These are phyloP conservation scores for Naso thynnoides DNA, from an alignment of 2,797 vertebrate genomes.

Conservation along the genomic window DNA sequence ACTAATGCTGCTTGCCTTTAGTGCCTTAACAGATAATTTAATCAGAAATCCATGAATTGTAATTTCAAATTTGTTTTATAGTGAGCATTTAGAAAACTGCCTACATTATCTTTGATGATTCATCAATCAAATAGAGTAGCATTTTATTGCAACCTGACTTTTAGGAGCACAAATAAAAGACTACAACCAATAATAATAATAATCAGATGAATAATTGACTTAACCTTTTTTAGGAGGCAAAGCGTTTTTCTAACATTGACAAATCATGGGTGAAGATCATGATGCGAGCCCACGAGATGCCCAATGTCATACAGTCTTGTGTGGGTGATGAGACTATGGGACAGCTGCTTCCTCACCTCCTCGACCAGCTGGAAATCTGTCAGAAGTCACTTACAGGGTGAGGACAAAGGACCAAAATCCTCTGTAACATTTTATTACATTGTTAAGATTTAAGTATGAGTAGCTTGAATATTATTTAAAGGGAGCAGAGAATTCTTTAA, in stretches of 20 bases:
- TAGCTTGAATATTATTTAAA: neutral
- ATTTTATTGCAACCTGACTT: too few relatives aligned
- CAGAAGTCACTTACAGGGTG: conserved; percentile 98
- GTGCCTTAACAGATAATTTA: neutral
- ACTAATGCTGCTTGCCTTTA: neutral
- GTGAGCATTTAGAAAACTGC: too few relatives aligned
- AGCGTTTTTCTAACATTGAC: conserved; percentile 97
- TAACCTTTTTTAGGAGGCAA: conserved; percentile 88
- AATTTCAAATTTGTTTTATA: too few relatives aligned
- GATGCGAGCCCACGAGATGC: conserved; percentile 93
- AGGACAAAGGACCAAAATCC: conserved; percentile 23
- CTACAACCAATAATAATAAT: too few relatives aligned
- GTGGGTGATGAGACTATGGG: conserved; percentile 96
- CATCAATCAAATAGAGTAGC: too few relatives aligned
- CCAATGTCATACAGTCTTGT: conserved; percentile 94
- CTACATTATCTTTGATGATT: too few relatives aligned
- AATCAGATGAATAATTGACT: neutral
- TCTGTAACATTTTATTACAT: neutral
- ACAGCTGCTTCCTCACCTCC: conserved; percentile 93
- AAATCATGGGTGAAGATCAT: conserved; percentile 99
- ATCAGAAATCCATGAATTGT: too few relatives aligned
- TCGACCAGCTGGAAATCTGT: conserved; percentile 96
- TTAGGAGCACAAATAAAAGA: too few relatives aligned
- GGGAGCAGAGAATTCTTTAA: neutral
- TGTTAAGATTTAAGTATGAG: neutral